phyloP scores from a whole-genome alignment of 2,888 invertebrate genomes.

The Drosophila picticornis region DNA sequence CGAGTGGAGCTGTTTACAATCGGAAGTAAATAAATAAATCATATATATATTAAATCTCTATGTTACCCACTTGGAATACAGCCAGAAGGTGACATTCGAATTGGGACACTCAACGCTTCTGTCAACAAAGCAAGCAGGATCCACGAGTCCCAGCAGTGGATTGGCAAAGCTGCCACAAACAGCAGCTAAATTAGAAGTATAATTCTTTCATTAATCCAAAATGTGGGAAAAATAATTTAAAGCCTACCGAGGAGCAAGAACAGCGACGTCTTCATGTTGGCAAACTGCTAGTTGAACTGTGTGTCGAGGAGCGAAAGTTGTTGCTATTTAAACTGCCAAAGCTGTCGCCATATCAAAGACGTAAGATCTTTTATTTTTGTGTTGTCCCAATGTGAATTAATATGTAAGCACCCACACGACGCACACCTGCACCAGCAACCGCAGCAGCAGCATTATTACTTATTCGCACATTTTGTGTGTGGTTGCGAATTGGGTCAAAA shows the following conservation, averaged over 20 bases:
- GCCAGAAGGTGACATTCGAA: constrained; percentile 88
- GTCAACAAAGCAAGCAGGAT: constrained; percentile 67
- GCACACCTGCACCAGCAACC: background rate
- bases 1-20: constrained; percentile 65
- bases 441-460: background rate
- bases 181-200: constrained; percentile 21
- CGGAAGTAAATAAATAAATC: background rate
- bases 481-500: constrained; percentile 45
- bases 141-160: constrained; percentile 63
- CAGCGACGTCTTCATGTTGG: constrained; percentile 43
- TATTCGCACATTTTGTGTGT: constrained; percentile 46
- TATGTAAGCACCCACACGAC: constrained; percentile 68
- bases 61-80: constrained; percentile 87
- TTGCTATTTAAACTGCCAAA: constrained; percentile 59
- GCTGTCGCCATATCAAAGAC: constrained; percentile 47
- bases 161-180: constrained; percentile 38
- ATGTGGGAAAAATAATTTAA: background rate
- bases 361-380: constrained; percentile 38
- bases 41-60: accelerated
- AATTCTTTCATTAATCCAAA: background rate
- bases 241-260: constrained; percentile 52
- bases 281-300: constrained; percentile 56
- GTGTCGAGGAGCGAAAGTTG: constrained; percentile 44
- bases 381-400: constrained; percentile 38
- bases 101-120: constrained; percentile 86